These are phyloP conservation scores for Cheilosia vulpina DNA, from an alignment of 2,888 invertebrate genomes.

Conservation along the genomic window DNA sequence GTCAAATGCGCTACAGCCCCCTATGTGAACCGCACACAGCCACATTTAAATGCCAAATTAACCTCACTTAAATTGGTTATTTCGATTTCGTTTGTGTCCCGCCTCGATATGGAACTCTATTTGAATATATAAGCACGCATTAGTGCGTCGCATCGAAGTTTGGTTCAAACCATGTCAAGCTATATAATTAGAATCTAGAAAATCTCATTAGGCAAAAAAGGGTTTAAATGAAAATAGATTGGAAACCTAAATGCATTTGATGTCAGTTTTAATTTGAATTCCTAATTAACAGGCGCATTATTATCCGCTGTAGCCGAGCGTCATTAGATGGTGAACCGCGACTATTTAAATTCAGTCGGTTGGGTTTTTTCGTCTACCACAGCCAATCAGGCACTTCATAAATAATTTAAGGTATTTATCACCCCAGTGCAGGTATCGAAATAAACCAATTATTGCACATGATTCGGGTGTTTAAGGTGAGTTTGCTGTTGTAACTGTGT, in stretches of 20 bases:
- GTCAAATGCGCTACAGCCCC: conserved; percentile 11
- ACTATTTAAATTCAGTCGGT: conserved; percentile 10
- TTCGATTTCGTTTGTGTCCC: conserved; percentile 58
- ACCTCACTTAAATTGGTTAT: conserved; percentile 69
- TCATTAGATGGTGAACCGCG: conserved; percentile 24
- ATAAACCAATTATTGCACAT: neutral
- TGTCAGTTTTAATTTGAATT: conserved; percentile 60
- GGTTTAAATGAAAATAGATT: conserved; percentile 50
- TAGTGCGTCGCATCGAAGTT: conserved; percentile 26
- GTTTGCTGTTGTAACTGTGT: neutral
- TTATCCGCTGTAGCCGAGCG: conserved; percentile 7
- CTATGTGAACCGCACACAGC: neutral
- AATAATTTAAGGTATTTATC: conserved; percentile 1
- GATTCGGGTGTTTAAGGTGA: neutral
- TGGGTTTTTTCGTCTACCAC: neutral
- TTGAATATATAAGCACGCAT: conserved; percentile 2
- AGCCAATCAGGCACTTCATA: neutral
- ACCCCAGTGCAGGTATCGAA: neutral
- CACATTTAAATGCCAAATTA: conserved; percentile 61
- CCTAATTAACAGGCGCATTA: conserved; percentile 54
- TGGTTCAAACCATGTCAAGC: conserved; percentile 47
- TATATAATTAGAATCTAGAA: conserved; percentile 38
- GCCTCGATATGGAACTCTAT: conserved; percentile 14
- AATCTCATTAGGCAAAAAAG: conserved; percentile 10
- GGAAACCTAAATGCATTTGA: conserved; percentile 42